Base-by-base conservation (phyloP, 2,113 vertebrate genomes). In the Tamias sibiricus region DNA sequence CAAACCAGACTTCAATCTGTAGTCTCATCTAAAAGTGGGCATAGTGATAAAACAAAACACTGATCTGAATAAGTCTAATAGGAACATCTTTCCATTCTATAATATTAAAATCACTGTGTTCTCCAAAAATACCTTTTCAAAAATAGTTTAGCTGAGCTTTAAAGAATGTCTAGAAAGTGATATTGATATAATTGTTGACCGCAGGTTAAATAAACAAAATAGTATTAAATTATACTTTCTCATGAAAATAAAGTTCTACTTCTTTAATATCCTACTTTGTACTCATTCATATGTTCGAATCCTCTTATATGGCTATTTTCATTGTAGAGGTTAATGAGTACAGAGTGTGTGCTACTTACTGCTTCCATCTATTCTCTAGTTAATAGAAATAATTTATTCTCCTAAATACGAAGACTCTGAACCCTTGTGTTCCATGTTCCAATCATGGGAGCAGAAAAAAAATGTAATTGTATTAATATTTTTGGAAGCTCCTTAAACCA, bases 381-480 rank as follows among this genome's bases (percentile, higher is more conserved):
- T 72, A 72, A 72, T 17, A 57, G 0, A 52, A 30, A 54, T 19
- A 62, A 68, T 0, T 66, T 52, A 83, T 10, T 40, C 7, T 75
- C 42, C 28, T 77, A 57, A 94, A 32, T 74, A 42, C 11, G 14
- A 54, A 82, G 2, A 84, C 3, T 75, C 40, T 74, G 13, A 68
- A 26, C 9, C 28, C 10, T 81, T 4, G 24, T 75, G n/a, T n/a
- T 59, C 20, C 62, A 68, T 77, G 44, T 72, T 64, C 16, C 96
- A n/a, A 2, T n/a, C 4, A 47, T 6, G 87, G 37, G 3, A 95
- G 4, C 6, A 22, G 2, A 0, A 76, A n/a, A 28, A n/a, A 17
- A 5, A 49, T 92, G 2, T 71, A 85, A 95, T 47, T 62, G 4
- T 37, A 47, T 86, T 94, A 90, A 87, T 97, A 83, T 95, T 94